Evolutionary conservation across 2,888 invertebrate genomes (phyloP).

Genomic region (Crocallis elinguaria): DNA sequence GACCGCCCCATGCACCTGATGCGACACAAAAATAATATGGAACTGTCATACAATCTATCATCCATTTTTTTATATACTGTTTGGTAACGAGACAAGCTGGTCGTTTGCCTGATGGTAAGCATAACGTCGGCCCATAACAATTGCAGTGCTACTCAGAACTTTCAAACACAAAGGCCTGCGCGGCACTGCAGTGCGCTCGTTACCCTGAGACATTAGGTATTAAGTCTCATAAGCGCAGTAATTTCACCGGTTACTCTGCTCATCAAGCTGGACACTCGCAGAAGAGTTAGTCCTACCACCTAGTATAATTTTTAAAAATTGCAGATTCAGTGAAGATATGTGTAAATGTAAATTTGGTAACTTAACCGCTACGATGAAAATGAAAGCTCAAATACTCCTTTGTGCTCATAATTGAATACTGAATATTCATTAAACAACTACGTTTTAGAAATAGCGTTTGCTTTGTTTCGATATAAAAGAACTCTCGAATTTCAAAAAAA

Average conservation of each 20-base stretch:
- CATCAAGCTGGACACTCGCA: no score
- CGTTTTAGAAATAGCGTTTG: constrained; percentile 1
- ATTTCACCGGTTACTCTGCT: no score
- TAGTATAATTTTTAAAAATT: no score
- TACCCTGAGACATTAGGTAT: no score
- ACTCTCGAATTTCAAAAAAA: constrained; percentile 34
- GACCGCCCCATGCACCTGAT: constrained; percentile 81
- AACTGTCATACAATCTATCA: neutral
- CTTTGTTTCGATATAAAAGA: constrained; percentile 33
- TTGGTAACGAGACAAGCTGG: no score
- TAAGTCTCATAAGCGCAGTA: no score
- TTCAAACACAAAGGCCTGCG: no score
- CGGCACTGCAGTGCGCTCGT: no score
- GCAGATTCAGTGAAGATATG: neutral
- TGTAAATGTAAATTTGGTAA: neutral
- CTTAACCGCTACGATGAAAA: constrained; percentile 16
- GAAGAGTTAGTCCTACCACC: no score
- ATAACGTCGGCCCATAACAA: no score
- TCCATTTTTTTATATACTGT: neutral
- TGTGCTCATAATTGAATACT: constrained; percentile 15
- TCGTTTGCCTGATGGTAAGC: no score
- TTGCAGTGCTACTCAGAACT: no score
- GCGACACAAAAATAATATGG: neutral
- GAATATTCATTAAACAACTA: constrained; percentile 22
- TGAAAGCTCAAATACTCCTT: constrained; percentile 11